Conservation (phyloP, 2,113 vertebrate species). For the Macrotus californicus region DNA sequence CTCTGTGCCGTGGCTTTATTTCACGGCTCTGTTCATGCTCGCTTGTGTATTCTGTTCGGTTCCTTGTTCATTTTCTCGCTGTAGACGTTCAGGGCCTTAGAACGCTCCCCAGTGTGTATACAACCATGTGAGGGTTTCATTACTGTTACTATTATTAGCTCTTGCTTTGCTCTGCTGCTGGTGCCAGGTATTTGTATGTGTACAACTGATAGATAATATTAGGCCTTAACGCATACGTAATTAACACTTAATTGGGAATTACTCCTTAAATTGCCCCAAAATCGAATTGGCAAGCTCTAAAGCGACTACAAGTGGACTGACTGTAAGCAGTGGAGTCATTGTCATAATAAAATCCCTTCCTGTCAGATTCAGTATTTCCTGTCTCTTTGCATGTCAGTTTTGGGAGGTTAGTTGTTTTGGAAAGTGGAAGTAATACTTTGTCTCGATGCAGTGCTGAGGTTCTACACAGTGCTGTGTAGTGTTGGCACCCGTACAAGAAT, state of each 20-base stretch:
- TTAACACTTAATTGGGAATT: background rate
- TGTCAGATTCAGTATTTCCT: background rate
- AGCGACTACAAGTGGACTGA: background rate
- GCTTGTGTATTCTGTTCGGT: background rate
- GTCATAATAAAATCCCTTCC: background rate
- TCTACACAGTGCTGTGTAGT: background rate
- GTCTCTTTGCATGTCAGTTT: background rate
- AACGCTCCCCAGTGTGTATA: background rate
- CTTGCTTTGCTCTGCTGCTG: background rate
- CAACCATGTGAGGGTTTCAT: background rate
- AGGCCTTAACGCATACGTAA: background rate
- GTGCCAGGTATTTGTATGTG: background rate
- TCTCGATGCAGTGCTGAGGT: background rate
- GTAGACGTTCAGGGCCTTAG: background rate
- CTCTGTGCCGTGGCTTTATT: background rate
- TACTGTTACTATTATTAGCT: background rate
- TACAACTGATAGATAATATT: background rate
- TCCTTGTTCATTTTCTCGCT: background rate
- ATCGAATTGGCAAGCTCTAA: background rate
- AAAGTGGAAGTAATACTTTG: background rate
- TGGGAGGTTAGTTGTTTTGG: background rate
- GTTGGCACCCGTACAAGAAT: background rate
- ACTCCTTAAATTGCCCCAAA: conserved; percentile 19
- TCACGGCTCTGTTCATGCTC: background rate
- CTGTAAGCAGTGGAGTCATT: background rate